Evolutionary conservation across 2,888 invertebrate species (phyloP).

Genomic region (Drosophila nr. perissopoda): DNA sequence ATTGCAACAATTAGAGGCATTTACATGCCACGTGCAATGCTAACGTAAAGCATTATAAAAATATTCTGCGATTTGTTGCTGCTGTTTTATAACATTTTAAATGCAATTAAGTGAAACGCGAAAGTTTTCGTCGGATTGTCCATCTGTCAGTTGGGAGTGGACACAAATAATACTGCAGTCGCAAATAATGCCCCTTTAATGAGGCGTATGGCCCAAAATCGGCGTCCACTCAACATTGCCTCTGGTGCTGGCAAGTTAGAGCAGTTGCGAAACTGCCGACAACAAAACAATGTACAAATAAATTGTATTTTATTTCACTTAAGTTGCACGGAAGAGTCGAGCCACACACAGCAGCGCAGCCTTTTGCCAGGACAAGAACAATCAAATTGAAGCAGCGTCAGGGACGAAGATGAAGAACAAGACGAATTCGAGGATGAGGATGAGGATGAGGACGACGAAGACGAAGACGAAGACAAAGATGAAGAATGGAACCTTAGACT

Average conservation of each 20-base stretch:
- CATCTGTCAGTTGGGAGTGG: not conserved
- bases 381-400: constrained; percentile 5
- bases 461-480: not conserved
- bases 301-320: constrained; percentile 70
- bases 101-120: not conserved
- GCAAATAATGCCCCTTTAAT: constrained; percentile 6
- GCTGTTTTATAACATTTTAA: not conserved
- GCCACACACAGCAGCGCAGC: constrained; percentile 32
- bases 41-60: not conserved
- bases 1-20: not conserved
- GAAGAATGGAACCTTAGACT: not conserved
- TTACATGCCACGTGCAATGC: not conserved
- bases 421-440: not conserved
- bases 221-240: constrained; percentile 5
- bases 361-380: constrained; percentile 51
- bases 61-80: not conserved
- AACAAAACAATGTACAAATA: constrained; percentile 69
- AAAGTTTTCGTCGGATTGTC: not conserved
- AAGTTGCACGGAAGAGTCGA: constrained; percentile 56
- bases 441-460: not conserved
- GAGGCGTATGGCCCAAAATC: constrained; percentile 10
- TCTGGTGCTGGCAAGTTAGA: constrained; percentile 3
- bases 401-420: not conserved
- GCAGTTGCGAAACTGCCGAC: constrained; percentile 56
- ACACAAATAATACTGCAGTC: not conserved